Evolutionary conservation across 1,140 invertebrate species (phyloP).

Genomic region (Leptinotarsa defecta): DNA sequence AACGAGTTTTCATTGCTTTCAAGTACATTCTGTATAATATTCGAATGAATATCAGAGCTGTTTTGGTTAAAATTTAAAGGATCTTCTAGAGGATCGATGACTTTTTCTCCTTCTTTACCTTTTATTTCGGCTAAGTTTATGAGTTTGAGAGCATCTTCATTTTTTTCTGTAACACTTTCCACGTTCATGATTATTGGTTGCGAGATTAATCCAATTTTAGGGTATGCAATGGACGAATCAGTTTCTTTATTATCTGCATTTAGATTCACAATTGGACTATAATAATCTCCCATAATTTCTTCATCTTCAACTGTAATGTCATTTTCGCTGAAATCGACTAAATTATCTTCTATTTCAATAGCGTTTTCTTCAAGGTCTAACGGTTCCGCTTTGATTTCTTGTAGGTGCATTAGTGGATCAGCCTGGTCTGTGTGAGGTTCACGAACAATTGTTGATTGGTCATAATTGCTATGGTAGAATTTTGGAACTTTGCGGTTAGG

Average conservation of each 20-base stretch:
- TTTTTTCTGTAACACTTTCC: conserved; percentile 19
- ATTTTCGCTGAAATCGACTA: conserved; percentile 34
- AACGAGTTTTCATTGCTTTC: conserved; percentile 12
- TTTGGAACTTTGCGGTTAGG: conserved; percentile 52
- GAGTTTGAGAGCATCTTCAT: conserved; percentile 30
- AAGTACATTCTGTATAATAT: conserved; percentile 8
- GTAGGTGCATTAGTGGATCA: conserved; percentile 35
- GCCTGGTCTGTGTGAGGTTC: conserved; percentile 38
- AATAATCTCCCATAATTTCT: conserved; percentile 40
- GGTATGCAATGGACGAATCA: conserved; percentile 24
- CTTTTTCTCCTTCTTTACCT: conserved; percentile 11
- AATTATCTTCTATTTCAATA: conserved; percentile 43
- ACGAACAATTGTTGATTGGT: conserved; percentile 36
- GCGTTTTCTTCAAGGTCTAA: conserved; percentile 39
- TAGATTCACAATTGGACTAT: conserved; percentile 42
- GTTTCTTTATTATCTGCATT: conserved; percentile 22
- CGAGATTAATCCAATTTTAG: conserved; percentile 29
- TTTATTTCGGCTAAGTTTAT: conserved; percentile 32
- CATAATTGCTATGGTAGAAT: conserved; percentile 45
- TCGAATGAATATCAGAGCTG: not conserved
- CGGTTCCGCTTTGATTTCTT: conserved; percentile 47
- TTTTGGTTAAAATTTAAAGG: conserved; percentile 14
- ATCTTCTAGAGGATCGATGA: conserved; percentile 11
- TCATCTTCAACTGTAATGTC: conserved; percentile 38
- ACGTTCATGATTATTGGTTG: conserved; percentile 41